phyloP scores from a whole-genome alignment of 1,140 invertebrate species.

The Calosoma granatense region DNA sequence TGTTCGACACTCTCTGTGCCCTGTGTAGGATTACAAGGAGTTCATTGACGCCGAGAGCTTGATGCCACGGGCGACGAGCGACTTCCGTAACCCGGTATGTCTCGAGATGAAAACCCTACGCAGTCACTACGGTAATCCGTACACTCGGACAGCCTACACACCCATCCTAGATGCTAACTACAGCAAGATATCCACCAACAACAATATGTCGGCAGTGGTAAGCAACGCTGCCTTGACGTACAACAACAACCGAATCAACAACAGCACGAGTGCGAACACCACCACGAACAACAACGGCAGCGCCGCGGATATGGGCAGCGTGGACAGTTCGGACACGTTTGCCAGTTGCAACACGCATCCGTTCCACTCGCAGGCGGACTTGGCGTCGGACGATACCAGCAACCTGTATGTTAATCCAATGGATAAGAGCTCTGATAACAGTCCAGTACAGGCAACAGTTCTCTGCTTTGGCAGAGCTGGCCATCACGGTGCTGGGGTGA shows the following conservation, averaged over 20 bases:
- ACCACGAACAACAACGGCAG: conserved; percentile 43
- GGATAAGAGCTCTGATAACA: conserved; percentile 48
- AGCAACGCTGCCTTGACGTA: conserved; percentile 29
- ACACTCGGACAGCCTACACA: conserved; percentile 8
- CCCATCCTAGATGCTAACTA: conserved; percentile 8
- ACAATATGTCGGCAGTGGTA: neutral
- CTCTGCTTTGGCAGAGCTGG: conserved; percentile 15
- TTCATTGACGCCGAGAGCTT: conserved; percentile 77
- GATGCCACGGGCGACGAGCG: conserved; percentile 71
- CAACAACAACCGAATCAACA: conserved; percentile 28
- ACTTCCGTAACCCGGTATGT: conserved; percentile 65
- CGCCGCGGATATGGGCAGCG: conserved; percentile 64
- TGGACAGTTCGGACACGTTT: conserved; percentile 85
- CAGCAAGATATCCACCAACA: neutral
- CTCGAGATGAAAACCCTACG: conserved; percentile 61
- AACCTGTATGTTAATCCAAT: conserved; percentile 90
- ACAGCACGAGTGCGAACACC: conserved; percentile 31
- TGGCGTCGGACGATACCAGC: conserved; percentile 61
- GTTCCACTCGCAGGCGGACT: conserved; percentile 71
- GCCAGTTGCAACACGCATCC: conserved; percentile 93
- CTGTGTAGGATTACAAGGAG: conserved; percentile 77
- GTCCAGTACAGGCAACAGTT: conserved; percentile 19
- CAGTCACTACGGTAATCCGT: conserved; percentile 11
- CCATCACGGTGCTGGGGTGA: conserved; percentile 41
- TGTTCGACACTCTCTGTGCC: too few species aligned